Percentiles rank a stretch among this genome's conserved stretches.
phyloP scores from a whole-genome alignment of 1,140 invertebrate species.

The Druon quercuslanigerum region DNA sequence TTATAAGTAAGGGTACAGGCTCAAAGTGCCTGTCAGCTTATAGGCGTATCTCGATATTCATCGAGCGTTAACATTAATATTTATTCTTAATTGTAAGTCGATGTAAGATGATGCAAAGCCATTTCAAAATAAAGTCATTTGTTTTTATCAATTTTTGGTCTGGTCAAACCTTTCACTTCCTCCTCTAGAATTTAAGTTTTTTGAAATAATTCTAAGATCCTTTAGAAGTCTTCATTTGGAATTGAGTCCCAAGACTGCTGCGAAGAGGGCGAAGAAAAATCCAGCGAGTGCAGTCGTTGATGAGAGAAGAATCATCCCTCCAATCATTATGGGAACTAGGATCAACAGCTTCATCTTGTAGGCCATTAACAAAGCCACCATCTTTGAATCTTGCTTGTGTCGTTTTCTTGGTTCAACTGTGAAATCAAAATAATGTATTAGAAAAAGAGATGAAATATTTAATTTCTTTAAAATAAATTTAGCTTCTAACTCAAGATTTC shows the following conservation, averaged over 20 bases:
- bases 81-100: conserved; percentile 53
- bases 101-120: conserved; percentile 51
- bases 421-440: conserved; percentile 40
- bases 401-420: conserved; percentile 66
- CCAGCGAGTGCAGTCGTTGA: conserved; percentile 86
- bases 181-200: background rate
- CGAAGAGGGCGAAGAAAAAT: conserved; percentile 90
- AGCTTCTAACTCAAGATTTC: no score
- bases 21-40: conserved; percentile 45
- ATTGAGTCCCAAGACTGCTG: conserved; percentile 77
- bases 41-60: conserved; percentile 43
- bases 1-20: conserved; percentile 14
- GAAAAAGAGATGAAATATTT: background rate
- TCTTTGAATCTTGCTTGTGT: conserved; percentile 79
- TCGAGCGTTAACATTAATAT: conserved; percentile 48
- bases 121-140: conserved; percentile 60
- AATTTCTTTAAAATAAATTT: no score
- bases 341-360: conserved; percentile 90
- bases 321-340: conserved; percentile 84
- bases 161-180: conserved; percentile 36
- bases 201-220: conserved; percentile 34
- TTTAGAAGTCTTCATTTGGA: conserved; percentile 39
- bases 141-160: conserved; percentile 48
- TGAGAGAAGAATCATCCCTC: conserved; percentile 83
- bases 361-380: conserved; percentile 85